Percentiles rank a stretch among this genome's conserved stretches.
Conservation (phyloP, 2,888 invertebrate genomes). For the Eumerus sabulonum region DNA sequence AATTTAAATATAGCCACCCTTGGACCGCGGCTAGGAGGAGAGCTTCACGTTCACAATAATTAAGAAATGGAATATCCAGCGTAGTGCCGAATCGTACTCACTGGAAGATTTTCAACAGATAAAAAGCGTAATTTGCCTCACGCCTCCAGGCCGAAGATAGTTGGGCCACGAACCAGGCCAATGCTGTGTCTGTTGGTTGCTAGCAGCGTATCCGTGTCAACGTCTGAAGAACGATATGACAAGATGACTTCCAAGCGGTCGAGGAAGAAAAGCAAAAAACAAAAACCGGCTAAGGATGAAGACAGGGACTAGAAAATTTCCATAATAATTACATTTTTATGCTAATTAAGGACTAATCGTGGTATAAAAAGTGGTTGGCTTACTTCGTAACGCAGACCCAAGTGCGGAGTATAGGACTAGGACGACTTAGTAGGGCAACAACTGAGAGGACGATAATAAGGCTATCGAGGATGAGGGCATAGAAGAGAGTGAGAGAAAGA, state of each 20-base stretch:
- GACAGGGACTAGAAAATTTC: constrained; percentile 58
- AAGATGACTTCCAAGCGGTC: constrained; percentile 52
- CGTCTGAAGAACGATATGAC: constrained; percentile 43
- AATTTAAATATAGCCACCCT: constrained; percentile 31
- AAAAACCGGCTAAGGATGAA: constrained; percentile 7
- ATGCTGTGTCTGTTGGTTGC: too few relatives aligned
- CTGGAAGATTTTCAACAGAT: constrained; percentile 51
- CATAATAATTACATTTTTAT: constrained; percentile 68
- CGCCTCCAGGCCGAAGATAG: constrained; percentile 14
- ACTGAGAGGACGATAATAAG: too few relatives aligned
- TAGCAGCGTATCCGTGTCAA: constrained; percentile 25
- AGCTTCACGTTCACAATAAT: constrained; percentile 60
- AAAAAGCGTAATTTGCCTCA: constrained; percentile 28
- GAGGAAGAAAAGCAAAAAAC: constrained; percentile 30
- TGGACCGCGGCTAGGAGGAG: constrained; percentile 19
- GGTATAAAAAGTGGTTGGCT: constrained; percentile 54
- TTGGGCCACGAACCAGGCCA: constrained; percentile 4
- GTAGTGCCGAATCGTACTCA: constrained; percentile 38
- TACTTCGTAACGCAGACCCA: neutral
- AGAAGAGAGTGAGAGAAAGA: neutral
- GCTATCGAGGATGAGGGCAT: neutral
- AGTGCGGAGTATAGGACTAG: too few relatives aligned
- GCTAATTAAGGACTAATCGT: constrained; percentile 66
- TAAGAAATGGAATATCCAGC: constrained; percentile 60
- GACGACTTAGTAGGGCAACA: too few relatives aligned